phyloP scores from a whole-genome alignment of 30 jellyfish, hydroid and myxozoan species.

The Chrysaora quinquecirrha region DNA sequence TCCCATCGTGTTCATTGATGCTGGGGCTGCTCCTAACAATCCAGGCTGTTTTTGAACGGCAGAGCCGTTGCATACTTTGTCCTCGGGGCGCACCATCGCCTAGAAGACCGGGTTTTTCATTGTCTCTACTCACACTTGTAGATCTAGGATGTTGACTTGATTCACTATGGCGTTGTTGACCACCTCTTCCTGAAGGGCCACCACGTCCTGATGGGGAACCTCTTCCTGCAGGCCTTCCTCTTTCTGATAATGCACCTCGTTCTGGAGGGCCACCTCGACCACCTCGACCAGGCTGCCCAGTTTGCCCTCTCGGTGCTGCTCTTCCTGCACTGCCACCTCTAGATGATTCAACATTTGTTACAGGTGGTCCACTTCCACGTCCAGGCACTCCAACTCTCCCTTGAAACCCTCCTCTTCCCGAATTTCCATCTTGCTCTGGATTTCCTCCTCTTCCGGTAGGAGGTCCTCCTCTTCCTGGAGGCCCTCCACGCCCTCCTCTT shows the following conservation, averaged over 20 bases:
- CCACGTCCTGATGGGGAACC: constrained; percentile 65
- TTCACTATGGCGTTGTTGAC: background rate
- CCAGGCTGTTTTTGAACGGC: background rate
- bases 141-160: background rate
- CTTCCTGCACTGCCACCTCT: constrained; percentile 32
- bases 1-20: too few relatives aligned
- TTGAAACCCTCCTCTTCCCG: constrained; percentile 23
- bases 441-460: constrained; percentile 20
- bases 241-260: constrained; percentile 18
- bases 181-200: constrained; percentile 26
- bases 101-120: background rate
- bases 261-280: constrained; percentile 8
- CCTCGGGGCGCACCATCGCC: constrained; percentile 4
- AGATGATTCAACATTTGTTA: constrained; percentile 1
- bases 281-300: background rate
- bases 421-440: constrained; percentile 13
- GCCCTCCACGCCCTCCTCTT: background rate
- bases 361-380: constrained; percentile 3
- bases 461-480: background rate
- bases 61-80: background rate
- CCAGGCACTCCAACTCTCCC: constrained; percentile 5
- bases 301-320: constrained; percentile 29
- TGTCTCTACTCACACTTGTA: background rate
- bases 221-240: constrained; percentile 43
- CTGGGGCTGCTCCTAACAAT: background rate